phyloP scores from a whole-genome alignment of 2,113 vertebrate species.

The Carlito syrichta region DNA sequence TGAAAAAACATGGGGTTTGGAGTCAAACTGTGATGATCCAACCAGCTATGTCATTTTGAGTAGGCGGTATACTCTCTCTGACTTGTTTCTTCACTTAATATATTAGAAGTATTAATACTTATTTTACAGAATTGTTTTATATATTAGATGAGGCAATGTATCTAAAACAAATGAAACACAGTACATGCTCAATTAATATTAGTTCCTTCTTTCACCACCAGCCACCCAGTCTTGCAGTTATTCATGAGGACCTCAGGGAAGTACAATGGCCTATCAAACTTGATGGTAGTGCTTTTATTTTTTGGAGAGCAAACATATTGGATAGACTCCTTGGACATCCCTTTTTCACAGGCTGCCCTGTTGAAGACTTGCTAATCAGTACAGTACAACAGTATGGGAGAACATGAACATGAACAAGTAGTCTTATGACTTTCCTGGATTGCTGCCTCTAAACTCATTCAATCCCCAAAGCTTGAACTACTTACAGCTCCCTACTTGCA shows the following conservation, averaged over 20 bases:
- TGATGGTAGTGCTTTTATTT: neutral
- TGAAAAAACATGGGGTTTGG: neutral
- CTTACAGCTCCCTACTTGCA: neutral
- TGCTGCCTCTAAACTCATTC: neutral
- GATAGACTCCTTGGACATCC: neutral
- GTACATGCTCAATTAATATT: neutral
- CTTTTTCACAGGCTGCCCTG: neutral
- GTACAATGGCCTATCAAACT: neutral
- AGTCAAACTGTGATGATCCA: neutral
- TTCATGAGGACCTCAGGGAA: neutral
- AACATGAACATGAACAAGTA: neutral
- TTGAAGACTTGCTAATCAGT: neutral
- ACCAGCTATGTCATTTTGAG: neutral
- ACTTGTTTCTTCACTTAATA: neutral
- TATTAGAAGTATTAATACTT: neutral
- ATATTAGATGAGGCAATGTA: neutral
- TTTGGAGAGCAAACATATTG: neutral
- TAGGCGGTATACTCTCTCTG: neutral
- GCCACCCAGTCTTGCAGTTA: neutral
- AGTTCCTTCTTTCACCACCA: neutral
- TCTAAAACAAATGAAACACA: neutral
- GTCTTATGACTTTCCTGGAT: neutral
- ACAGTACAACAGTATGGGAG: neutral
- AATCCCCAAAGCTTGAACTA: neutral
- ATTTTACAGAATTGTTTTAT: neutral